Base-by-base conservation (phyloP, 2,113 vertebrate species). In the Syrrhaptes paradoxus region DNA sequence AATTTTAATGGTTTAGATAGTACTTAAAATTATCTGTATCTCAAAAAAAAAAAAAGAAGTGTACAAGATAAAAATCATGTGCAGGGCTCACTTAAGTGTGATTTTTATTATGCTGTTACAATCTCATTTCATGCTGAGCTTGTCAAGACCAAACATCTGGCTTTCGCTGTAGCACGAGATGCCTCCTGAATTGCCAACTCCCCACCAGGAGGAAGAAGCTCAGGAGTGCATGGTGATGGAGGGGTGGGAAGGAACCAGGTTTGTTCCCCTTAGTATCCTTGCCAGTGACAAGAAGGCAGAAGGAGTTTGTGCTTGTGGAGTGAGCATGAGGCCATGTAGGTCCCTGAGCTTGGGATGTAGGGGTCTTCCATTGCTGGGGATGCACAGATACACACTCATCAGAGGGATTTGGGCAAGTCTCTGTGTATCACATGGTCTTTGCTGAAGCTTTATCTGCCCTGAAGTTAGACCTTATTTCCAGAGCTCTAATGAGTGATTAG, bases 91-190 rank as follows among this genome's bases (percentile, higher is more conserved):
- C 61, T 74, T 84, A 90, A 72, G 17, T 82, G 52, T 72, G 85
- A 65, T 71, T 34, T 67, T 86, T 88, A 77, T 87, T 72, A 61
- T 20, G 16, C 45, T n/a, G 34, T 25, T 94, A 87, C 67, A 65
- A 80, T 86, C 68, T 87, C 15, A 71, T 72, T 77, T 89, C 76
- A 72, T 46, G 77, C 58, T 79, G 73, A 70, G 65, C 95, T 93
- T 87, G 75, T 81, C 76, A 92, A 76, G 58, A 68, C 57, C 45
- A 87, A 90, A 92, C 76, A 87, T 76, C 87, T 88, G 89, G 89
- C 61, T 95, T 91, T 45, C 32, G 9, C 81, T 81, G 61, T 25
- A 66, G 77, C 38, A 63, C 2, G 4, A 0, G 0, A 18, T 89
- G 51, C 17, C 51, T 65, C 43, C 65, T 77, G 59, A 80, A 59